Conservation (phyloP, 2,797 vertebrate genomes). For the Argya squamiceps region DNA sequence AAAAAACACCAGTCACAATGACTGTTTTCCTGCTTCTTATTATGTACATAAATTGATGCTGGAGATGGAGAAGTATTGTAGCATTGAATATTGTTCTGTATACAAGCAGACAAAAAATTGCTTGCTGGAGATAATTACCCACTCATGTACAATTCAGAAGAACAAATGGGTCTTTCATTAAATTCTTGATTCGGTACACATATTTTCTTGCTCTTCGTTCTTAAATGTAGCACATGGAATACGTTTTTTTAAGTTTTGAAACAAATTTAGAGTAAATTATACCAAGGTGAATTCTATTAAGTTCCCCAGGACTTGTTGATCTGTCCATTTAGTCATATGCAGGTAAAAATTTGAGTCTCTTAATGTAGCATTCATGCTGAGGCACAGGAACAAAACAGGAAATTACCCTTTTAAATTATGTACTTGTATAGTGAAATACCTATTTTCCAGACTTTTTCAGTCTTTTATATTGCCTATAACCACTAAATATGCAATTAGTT, state of each 20-base stretch:
- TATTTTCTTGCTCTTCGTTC: background rate
- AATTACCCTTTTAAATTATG: background rate
- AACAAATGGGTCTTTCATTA: constrained; percentile 49
- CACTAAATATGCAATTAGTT: background rate
- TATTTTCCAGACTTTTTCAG: background rate
- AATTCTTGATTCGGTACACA: background rate
- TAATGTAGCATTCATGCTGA: background rate
- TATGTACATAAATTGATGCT: constrained; percentile 44
- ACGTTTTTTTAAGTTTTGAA: background rate
- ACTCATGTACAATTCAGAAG: constrained; percentile 40
- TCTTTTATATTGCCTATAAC: background rate
- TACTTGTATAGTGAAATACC: background rate
- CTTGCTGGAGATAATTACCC: constrained; percentile 57
- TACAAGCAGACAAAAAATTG: constrained; percentile 34
- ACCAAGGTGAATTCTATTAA: background rate
- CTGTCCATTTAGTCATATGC: background rate
- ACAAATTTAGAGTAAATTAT: background rate
- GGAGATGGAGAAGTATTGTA: constrained; percentile 23
- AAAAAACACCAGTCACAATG: constrained; percentile 16
- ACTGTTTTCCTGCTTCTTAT: constrained; percentile 49
- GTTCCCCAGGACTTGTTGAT: background rate
- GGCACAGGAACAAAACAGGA: background rate
- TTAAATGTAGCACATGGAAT: background rate
- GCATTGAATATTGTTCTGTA: constrained; percentile 31
- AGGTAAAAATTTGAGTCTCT: background rate